Percentiles rank a stretch among this genome's conserved stretches.
These are phyloP conservation scores for Heterochromis multidens DNA, from an alignment of 2,113 vertebrate species.

Conservation along the genomic window DNA sequence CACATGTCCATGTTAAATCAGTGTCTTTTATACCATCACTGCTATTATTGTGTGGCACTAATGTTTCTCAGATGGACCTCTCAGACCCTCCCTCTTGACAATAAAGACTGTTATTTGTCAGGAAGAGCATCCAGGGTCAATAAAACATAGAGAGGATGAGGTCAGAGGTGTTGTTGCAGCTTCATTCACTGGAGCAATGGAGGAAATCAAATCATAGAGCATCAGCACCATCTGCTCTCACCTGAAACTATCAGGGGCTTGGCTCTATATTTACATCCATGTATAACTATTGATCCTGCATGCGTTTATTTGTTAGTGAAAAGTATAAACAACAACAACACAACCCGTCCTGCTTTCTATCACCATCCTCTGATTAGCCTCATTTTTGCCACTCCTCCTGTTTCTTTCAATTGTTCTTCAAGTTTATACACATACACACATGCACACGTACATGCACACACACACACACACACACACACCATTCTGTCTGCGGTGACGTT, in stretches of 20 bases:
- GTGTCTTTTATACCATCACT: neutral
- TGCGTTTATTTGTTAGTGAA: neutral
- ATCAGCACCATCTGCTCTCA: neutral
- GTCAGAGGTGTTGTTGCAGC: constrained; percentile 24
- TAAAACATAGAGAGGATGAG: constrained; percentile 22
- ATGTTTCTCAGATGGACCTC: constrained; percentile 1
- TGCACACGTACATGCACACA: constrained; percentile 4
- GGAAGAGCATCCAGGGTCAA: constrained; percentile 17
- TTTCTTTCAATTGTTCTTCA: neutral
- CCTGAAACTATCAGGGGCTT: neutral
- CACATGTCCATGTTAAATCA: neutral
- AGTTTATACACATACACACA: neutral
- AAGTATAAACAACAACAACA: neutral
- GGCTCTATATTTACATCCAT: neutral
- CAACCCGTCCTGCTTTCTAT: neutral
- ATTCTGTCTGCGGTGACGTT: constrained; percentile 33
- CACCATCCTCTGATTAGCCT: neutral
- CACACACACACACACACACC: neutral
- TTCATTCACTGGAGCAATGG: neutral
- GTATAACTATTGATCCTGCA: neutral
- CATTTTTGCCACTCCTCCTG: neutral
- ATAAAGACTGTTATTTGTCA: constrained; percentile 18
- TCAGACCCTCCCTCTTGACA: neutral
- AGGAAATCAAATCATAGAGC: constrained; percentile 14
- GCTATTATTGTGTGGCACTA: neutral